Evolutionary conservation across 2,888 invertebrate genomes (phyloP).

Genomic region (Cabera pusaria): DNA sequence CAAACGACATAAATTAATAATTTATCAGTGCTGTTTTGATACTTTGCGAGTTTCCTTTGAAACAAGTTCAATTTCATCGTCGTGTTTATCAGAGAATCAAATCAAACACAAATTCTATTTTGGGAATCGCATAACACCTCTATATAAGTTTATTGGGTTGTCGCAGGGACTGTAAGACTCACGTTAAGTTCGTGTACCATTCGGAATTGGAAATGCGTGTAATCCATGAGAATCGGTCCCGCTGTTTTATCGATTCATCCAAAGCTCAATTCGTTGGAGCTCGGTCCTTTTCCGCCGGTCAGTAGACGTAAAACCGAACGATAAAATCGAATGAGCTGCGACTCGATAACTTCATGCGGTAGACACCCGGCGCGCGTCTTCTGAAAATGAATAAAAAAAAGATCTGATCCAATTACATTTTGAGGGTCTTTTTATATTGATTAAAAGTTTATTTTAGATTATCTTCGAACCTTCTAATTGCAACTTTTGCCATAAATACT

Average conservation of each 20-base stretch:
- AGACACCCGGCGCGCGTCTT: constrained; percentile 20
- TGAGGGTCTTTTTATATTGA: constrained; percentile 5
- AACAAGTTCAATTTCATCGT: too few species aligned
- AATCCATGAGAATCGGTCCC: constrained; percentile 36
- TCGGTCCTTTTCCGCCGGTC: constrained; percentile 37
- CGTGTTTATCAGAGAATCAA: constrained; percentile 7
- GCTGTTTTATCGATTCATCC: constrained; percentile 40
- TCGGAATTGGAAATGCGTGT: constrained; percentile 35
- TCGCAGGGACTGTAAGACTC: constrained; percentile 19
- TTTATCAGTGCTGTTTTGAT: too few species aligned
- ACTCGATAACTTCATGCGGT: constrained; percentile 44
- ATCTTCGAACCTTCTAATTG: too few species aligned
- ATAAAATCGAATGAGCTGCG: constrained; percentile 40
- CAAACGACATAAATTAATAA: too few species aligned
- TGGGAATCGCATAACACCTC: constrained; percentile 15
- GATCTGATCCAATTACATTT: constrained; percentile 29
- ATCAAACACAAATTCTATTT: constrained; percentile 19
- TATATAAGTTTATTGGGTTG: constrained; percentile 25
- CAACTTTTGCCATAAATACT: too few species aligned
- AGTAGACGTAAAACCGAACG: constrained; percentile 44
- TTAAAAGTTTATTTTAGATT: too few species aligned
- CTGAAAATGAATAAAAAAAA: constrained; percentile 28
- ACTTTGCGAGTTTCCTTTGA: too few species aligned
- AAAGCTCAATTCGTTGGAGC: constrained; percentile 21
- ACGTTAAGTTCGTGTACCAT: constrained; percentile 33